Base-by-base conservation (phyloP, 2,888 invertebrate species). In the Eristalis tenax region DNA sequence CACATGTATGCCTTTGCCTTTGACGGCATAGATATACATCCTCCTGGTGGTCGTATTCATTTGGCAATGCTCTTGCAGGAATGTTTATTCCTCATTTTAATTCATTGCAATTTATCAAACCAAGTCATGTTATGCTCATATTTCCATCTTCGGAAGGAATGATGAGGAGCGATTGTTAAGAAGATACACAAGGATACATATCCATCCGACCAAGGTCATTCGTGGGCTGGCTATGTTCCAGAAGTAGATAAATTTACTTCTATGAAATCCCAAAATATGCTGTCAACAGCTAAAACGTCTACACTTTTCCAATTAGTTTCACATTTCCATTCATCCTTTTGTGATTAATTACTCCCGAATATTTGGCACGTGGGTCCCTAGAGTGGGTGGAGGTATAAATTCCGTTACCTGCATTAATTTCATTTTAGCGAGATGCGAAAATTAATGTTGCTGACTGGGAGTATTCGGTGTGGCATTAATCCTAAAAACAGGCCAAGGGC, bases 371-470 rank as follows among this genome's bases (percentile, higher is more conserved):
- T 73, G 65, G 38, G 65, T 71, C 50, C 73, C 70, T 70, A 10
- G 57, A 68, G 64, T 32, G 28, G 18, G 73, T 22, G 23, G 35
- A 79, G 59, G 59, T 59, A 69, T 76, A 50, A 26, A 66, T 84
- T 69, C 3, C 26, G 35, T 22, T 59, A 65, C 78, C 61, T 61
- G 71, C 75, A 83, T 87, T 83, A 79, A 75, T 76, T 83, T 83
- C 73, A 64, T 79, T 76, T 83, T 73, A 73, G 71, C 71, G 56
- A 83, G 83, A 87, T 40, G 64, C 38, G 76, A 83, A 76, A 83
- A 85, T 87, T 83, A 79, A 79, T 87, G 75, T 57, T 83, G 59
- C 76, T 50, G 75, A 79, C 75, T 83, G 32, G 59, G 64, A 73
- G 56, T 68, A 81, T 69, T 79, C 57, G 68, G 43, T 57, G 73